Conservation (phyloP, 2,797 vertebrate genomes). For the Vultur gryphus region DNA sequence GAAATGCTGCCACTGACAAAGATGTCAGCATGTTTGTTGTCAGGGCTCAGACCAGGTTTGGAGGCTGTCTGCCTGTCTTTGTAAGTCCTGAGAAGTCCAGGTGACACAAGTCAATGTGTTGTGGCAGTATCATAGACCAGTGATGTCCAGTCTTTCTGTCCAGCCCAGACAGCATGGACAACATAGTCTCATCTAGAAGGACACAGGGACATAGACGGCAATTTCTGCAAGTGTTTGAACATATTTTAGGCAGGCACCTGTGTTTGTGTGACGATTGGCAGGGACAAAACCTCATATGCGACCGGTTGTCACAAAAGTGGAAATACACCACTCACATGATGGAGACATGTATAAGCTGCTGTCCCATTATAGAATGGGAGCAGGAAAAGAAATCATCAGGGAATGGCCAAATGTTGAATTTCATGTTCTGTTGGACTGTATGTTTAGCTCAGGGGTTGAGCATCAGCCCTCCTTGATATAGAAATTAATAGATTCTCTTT, state of each 20-base stretch:
- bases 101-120: neutral
- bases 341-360: neutral
- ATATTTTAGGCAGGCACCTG: neutral
- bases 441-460: slow-evolving; percentile 4
- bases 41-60: neutral
- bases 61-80: neutral
- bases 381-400: neutral
- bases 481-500: slow-evolving; percentile 61
- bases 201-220: neutral
- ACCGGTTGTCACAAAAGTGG: neutral
- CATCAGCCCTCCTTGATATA: neutral
- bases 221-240: neutral
- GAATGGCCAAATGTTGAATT: neutral
- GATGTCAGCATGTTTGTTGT: neutral
- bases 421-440: neutral
- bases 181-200: neutral
- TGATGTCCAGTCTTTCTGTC: neutral
- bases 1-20: neutral
- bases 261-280: neutral
- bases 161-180: neutral
- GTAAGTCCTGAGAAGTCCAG: neutral
- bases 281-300: neutral
- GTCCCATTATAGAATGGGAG: neutral
- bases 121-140: neutral
- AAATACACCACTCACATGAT: neutral